These are phyloP conservation scores for Myripristis jacobus DNA, from an alignment of 2,797 vertebrate genomes.

Conservation along the genomic window DNA sequence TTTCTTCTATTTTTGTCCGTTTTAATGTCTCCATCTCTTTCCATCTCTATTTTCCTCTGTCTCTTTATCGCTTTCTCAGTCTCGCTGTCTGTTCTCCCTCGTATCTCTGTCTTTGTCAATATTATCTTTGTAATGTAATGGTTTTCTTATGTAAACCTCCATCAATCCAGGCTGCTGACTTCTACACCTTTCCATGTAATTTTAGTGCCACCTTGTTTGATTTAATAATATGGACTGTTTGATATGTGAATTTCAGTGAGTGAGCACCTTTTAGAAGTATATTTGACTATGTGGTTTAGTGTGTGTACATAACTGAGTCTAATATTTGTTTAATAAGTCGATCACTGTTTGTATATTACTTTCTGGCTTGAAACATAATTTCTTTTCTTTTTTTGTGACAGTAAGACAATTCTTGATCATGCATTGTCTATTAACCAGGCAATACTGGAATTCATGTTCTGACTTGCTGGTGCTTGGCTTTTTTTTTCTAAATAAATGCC, in stretches of 20 bases:
- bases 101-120: neutral
- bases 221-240: neutral
- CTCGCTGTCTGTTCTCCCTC: neutral
- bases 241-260: neutral
- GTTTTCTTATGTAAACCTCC: neutral
- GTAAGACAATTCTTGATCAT: too few species aligned
- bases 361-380: neutral
- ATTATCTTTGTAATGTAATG: too few species aligned
- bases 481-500: too few species aligned
- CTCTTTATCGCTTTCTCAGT: neutral
- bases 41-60: neutral
- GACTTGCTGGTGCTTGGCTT: too few species aligned
- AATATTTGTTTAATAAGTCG: neutral
- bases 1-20: neutral
- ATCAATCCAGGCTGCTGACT: neutral
- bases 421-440: too few species aligned
- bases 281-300: neutral
- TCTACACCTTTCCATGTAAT: neutral
- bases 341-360: neutral
- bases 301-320: neutral
- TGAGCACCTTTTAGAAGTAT: neutral
- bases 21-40: too few species aligned
- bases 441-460: too few species aligned
- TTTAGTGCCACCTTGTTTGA: slow-evolving; percentile 3
- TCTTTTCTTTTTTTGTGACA: too few species aligned